These are phyloP conservation scores for Tortricodes alternella DNA, from an alignment of 2,888 invertebrate genomes.

Conservation along the genomic window DNA sequence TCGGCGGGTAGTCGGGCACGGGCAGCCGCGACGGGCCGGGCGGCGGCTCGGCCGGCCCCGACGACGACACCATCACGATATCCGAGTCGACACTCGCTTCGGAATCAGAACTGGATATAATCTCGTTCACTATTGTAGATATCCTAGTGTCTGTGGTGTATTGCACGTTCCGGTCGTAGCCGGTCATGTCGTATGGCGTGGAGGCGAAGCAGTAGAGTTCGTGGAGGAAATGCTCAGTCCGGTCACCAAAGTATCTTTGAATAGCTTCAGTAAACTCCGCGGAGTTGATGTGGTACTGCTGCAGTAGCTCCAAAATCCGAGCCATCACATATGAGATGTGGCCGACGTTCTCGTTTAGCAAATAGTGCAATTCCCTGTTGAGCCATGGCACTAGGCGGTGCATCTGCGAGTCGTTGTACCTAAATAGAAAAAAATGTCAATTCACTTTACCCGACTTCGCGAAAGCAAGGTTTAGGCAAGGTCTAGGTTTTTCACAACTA, in stretches of 20 bases:
- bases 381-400: slow-evolving; percentile 94
- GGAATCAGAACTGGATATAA: slow-evolving; percentile 64
- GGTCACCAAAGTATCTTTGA: slow-evolving; percentile 85
- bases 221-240: slow-evolving; percentile 94
- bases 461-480: background rate
- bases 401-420: slow-evolving; percentile 90
- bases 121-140: slow-evolving; percentile 83
- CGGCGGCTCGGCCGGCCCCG: slow-evolving; percentile 49
- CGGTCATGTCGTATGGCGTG: slow-evolving; percentile 92
- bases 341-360: slow-evolving; percentile 85
- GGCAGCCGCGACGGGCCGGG: slow-evolving; percentile 48
- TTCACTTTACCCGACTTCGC: background rate
- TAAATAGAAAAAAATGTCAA: slow-evolving; percentile 57
- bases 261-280: slow-evolving; percentile 87
- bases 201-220: slow-evolving; percentile 94
- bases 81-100: slow-evolving; percentile 65
- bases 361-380: slow-evolving; percentile 91
- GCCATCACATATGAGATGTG: slow-evolving; percentile 86
- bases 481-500: too few species aligned
- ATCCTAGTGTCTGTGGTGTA: slow-evolving; percentile 83
- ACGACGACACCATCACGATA: slow-evolving; percentile 63
- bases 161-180: slow-evolving; percentile 88
- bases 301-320: slow-evolving; percentile 87
- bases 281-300: slow-evolving; percentile 85
- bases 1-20: slow-evolving; percentile 49